phyloP scores from a whole-genome alignment of 1,140 invertebrate species.

The Oryctes rhinoceros region DNA sequence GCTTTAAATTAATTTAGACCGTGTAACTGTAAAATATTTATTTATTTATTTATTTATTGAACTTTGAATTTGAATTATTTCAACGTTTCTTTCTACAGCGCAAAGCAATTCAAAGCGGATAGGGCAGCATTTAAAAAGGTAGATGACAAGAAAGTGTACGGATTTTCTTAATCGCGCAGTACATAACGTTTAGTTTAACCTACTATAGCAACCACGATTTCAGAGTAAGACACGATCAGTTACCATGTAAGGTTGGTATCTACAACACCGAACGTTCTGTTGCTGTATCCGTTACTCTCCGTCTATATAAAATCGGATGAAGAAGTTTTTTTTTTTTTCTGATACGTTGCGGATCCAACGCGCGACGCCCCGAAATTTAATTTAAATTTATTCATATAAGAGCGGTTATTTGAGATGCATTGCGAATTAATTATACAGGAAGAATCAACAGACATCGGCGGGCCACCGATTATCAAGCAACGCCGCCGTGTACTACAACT shows the following conservation, averaged over 20 bases:
- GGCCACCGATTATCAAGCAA: conserved; percentile 55
- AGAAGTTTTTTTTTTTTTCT: not conserved
- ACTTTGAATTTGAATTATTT: too few species aligned
- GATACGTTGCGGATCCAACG: not conserved
- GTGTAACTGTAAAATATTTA: too few species aligned
- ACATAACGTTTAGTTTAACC: conserved; percentile 25
- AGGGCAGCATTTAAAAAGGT: too few species aligned
- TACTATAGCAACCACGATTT: conserved; percentile 9
- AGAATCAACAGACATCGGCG: conserved; percentile 55
- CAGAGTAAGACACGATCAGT: not conserved
- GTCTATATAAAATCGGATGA: not conserved
- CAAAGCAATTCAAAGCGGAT: too few species aligned
- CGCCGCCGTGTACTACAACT: conserved; percentile 44
- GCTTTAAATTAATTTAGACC: too few species aligned
- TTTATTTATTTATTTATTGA: too few species aligned
- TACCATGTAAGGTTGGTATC: not conserved
- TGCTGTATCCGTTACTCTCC: not conserved
- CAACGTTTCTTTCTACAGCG: too few species aligned
- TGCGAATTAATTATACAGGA: conserved; percentile 48
- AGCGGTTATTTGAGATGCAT: conserved; percentile 25
- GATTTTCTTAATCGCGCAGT: not conserved
- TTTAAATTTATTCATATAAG: conserved; percentile 32
- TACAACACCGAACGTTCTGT: not conserved
- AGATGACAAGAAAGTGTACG: too few species aligned
- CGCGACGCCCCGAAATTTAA: conserved; percentile 16